Evolutionary conservation across 2,888 invertebrate genomes (phyloP), one percentile per base, ranked within the genome.

Genomic region (Heliconius erato): DNA sequence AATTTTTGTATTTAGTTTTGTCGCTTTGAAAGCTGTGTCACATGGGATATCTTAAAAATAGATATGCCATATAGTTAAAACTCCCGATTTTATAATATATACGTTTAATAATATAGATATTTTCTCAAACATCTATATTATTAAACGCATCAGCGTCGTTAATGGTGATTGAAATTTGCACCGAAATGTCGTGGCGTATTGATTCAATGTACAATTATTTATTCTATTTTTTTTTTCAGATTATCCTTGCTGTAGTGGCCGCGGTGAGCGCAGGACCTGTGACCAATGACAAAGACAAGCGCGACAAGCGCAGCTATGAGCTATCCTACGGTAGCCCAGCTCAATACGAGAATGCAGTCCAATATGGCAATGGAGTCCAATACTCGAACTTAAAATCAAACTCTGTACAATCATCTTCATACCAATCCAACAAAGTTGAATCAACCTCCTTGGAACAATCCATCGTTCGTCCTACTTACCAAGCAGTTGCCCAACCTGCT

Each of bases 221-320:
- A 67, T 67, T 16, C 0, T 76, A 11, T 28, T 35, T 54, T 28
- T 67, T 67, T 68, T 23, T 71, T 19, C 78, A 86, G 88, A 84
- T 88, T 32, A 81, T 88, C 35, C 80, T 88, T 2, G 85, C 86
- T 9, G 49, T 86, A 65, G 85, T 83, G 16, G 85, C 85, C 14
- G 76, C 84, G 28, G 84, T 82, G 19, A 82, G 83, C 80, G 83
- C 86, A 78, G 65, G 63, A 4, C 19, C 86, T n/a, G 54, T 78
- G 12, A 78, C 28, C 9, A 40, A 63, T 23, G 76, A 76, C 12
- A 40, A 76, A 14, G 76, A 76, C 2, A n/a, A 59, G 9, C 88
- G 89, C 23, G 81, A 81, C 77, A 88, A 86, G 80, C 88, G 89
- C 82, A 87, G 87, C 84, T 86, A 78, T 82, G 85, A 83, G 26